Percentiles rank a stretch among this genome's conserved stretches.
Evolutionary conservation across 2,113 vertebrate species (phyloP).

Genomic region (Monopterus albus): DNA sequence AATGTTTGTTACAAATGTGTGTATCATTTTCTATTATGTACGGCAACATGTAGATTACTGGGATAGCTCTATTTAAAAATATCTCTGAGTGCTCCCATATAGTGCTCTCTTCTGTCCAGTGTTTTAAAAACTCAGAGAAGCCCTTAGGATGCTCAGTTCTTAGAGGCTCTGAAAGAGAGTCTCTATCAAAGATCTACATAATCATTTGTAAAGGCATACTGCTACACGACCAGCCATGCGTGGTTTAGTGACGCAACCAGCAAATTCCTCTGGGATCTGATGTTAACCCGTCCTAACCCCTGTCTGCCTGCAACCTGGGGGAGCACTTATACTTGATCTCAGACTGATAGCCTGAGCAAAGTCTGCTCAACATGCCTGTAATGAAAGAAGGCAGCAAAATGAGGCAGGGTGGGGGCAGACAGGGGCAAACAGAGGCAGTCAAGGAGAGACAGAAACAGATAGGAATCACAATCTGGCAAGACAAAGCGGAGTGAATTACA

Average conservation of each 20-base stretch:
- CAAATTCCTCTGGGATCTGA: constrained; percentile 71
- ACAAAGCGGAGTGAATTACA: constrained; percentile 13
- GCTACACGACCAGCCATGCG: constrained; percentile 42
- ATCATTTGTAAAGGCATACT: constrained; percentile 64
- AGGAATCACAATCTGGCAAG: constrained; percentile 14
- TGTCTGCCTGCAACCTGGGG: constrained; percentile 44
- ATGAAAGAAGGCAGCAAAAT: constrained; percentile 47
- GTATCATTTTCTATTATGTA: constrained; percentile 10
- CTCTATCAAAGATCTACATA: constrained; percentile 57
- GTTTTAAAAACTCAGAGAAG: constrained; percentile 58
- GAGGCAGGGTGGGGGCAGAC: neutral
- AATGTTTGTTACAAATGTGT: neutral
- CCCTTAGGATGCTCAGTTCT: constrained; percentile 63
- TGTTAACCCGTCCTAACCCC: constrained; percentile 42
- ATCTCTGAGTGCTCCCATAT: constrained; percentile 28
- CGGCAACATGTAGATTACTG: constrained; percentile 26
- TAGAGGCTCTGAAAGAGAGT: constrained; percentile 33
- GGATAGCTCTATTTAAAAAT: constrained; percentile 11
- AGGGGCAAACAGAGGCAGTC: constrained; percentile 1
- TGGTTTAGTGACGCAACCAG: constrained; percentile 67
- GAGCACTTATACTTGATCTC: constrained; percentile 55
- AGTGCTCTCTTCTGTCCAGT: constrained; percentile 35
- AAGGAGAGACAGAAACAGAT: constrained; percentile 20
- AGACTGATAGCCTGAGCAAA: constrained; percentile 48
- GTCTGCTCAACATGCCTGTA: constrained; percentile 32